Base-by-base conservation (phyloP, 1,140 invertebrate species). In the Acromyrmex heyeri region DNA sequence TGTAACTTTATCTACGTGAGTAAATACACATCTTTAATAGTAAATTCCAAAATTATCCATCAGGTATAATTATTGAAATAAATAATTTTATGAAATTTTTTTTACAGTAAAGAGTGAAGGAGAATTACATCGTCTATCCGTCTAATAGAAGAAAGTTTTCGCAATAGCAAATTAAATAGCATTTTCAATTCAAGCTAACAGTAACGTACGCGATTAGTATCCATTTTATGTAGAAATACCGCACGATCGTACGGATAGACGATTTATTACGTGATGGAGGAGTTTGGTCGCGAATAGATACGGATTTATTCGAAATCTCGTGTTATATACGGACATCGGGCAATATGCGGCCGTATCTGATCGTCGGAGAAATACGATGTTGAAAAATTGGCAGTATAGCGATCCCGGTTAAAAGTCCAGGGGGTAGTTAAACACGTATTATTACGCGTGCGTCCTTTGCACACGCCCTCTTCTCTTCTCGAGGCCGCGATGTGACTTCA, bases 321-420 rank as follows among this genome's bases (percentile, higher is more conserved):
- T 30, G 38, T 48, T 50, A 44, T 44, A 44, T 24, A 53, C 24
- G 21, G 30, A 67, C 53, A 21, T 82, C 44, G 69, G 24, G 38
- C 69, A 75, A 83, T 73, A 73, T 16, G 69, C 69, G 55, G 69
- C 38, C 44, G n/a, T 81, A 83, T 83, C 69, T 83, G 69, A 82
- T 82, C 79, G 64, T 4, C 24, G 55, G 24, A 44, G n/a, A 73
- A 61, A 73, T 61, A 77, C 55, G 57, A 59, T 16, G 53, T 73
- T 65, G 82, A 85, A 85, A 78, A 77, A 78, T 78, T 65, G 82
- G 48, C 48, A n/a, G 57, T 27, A 10, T 27, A 38, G 57, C 21
- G 24, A 34, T 27, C n/a, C 4, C 69, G 72, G 57, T 57, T 55
- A 55, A 78, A 78, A 48, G 30, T 65, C 16, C 73, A 44, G 27